Conservation (phyloP, 2,113 vertebrate genomes). For the Illadopsis cleaveri region DNA sequence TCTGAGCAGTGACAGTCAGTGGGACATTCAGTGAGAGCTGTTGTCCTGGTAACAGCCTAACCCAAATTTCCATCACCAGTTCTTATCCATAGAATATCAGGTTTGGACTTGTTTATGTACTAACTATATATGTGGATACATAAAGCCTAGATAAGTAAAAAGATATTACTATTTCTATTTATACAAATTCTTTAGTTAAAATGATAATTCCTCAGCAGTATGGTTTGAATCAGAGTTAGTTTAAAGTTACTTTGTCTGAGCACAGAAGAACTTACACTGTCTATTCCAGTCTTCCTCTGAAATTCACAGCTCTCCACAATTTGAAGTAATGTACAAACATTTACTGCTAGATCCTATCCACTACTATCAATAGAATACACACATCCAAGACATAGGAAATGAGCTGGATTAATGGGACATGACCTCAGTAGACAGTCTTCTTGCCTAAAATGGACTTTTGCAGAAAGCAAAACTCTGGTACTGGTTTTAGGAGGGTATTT, state of each 20-base stretch:
- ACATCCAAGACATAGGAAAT: background rate
- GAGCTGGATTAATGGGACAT: background rate
- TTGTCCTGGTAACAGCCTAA: background rate
- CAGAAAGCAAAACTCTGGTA: background rate
- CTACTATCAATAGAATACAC: background rate
- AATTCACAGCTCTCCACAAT: background rate
- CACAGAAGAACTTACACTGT: background rate
- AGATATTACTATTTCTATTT: background rate
- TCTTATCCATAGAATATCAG: background rate
- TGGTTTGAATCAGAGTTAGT: background rate
- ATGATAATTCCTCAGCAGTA: background rate
- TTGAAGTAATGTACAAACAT: background rate
- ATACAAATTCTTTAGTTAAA: background rate
- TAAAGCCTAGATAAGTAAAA: background rate
- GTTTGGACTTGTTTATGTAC: background rate
- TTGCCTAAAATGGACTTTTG: background rate
- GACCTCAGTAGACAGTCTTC: background rate
- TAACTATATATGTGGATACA: background rate
- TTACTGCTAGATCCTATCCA: background rate
- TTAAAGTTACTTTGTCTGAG: background rate
- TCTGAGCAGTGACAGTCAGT: background rate
- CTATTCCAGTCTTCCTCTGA: background rate
- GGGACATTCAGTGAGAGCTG: background rate
- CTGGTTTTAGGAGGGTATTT: background rate
- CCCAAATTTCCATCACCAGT: background rate